A percentile compares a stretch with the other conserved stretches of the same genome.
phyloP scores from a whole-genome alignment of 2,888 invertebrate species.

The Hydrotaea cyrtoneurina region DNA sequence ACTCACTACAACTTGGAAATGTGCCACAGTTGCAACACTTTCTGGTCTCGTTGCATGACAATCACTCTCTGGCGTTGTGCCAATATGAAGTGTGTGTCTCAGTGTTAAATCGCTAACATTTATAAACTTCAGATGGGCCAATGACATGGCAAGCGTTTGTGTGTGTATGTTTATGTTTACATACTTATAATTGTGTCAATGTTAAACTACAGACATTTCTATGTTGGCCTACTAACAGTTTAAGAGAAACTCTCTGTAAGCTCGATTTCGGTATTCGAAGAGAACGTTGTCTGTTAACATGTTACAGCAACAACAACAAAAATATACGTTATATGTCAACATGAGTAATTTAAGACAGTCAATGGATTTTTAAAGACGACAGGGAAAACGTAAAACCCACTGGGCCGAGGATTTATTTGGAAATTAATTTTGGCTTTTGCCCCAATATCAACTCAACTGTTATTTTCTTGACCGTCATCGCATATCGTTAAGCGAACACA shows the following conservation, averaged over 20 bases:
- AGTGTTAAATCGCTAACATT: slow-evolving; percentile 25
- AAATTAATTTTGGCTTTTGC: too few relatives aligned
- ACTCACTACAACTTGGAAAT: background rate
- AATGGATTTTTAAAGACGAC: too few relatives aligned
- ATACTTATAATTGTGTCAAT: background rate
- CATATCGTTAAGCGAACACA: too few relatives aligned
- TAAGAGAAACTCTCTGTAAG: background rate
- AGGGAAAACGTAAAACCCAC: too few relatives aligned
- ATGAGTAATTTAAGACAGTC: too few relatives aligned
- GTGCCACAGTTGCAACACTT: slow-evolving; percentile 1
- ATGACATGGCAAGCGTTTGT: slow-evolving; percentile 12
- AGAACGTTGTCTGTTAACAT: background rate
- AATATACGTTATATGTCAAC: too few relatives aligned
- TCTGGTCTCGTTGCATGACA: background rate
- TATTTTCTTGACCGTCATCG: too few relatives aligned
- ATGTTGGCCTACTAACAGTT: background rate
- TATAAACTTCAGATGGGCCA: slow-evolving; percentile 23
- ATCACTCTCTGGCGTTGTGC: background rate
- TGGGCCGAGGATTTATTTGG: too few relatives aligned
- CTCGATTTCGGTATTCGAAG: background rate
- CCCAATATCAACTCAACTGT: too few relatives aligned
- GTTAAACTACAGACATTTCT: background rate
- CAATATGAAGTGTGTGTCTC: background rate
- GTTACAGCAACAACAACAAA: too few relatives aligned
- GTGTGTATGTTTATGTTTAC: background rate